These are phyloP conservation scores for Cuculus canorus DNA, from an alignment of 2,797 vertebrate genomes.

Conservation along the genomic window DNA sequence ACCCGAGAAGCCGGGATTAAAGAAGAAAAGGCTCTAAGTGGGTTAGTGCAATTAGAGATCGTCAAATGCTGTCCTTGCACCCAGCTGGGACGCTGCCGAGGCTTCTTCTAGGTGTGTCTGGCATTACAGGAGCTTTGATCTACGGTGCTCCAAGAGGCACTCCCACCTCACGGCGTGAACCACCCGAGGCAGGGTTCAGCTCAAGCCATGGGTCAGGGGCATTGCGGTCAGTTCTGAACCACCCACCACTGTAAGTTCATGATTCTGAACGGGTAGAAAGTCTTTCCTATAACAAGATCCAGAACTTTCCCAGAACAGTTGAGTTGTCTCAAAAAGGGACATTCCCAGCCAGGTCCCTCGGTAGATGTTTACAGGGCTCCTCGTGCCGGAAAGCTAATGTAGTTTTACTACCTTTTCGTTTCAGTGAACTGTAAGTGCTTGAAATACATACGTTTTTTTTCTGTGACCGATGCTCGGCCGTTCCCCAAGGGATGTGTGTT, in stretches of 20 bases:
- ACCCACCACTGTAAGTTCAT: background rate
- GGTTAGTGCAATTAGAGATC: conserved; percentile 38
- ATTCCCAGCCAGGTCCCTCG: fast-evolving
- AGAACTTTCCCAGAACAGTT: background rate
- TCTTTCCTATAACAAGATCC: fast-evolving
- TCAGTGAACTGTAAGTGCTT: background rate
- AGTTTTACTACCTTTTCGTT: background rate
- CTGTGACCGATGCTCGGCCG: background rate
- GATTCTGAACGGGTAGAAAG: background rate
- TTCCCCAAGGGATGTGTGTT: background rate
- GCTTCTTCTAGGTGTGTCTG: background rate
- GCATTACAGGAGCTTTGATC: background rate
- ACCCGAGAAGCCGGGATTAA: conserved; percentile 52
- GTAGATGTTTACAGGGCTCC: background rate
- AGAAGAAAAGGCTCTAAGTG: conserved; percentile 49
- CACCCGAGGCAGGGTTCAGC: background rate
- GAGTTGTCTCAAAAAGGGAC: background rate
- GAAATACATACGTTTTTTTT: background rate
- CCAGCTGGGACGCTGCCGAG: background rate
- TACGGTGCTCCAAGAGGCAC: background rate
- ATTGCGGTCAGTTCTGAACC: background rate
- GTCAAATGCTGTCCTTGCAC: background rate
- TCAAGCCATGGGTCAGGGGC: background rate
- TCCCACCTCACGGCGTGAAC: background rate
- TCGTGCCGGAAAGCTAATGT: background rate